These are phyloP conservation scores for Orussus abietinus DNA, from an alignment of 1,140 invertebrate genomes.

Conservation along the genomic window DNA sequence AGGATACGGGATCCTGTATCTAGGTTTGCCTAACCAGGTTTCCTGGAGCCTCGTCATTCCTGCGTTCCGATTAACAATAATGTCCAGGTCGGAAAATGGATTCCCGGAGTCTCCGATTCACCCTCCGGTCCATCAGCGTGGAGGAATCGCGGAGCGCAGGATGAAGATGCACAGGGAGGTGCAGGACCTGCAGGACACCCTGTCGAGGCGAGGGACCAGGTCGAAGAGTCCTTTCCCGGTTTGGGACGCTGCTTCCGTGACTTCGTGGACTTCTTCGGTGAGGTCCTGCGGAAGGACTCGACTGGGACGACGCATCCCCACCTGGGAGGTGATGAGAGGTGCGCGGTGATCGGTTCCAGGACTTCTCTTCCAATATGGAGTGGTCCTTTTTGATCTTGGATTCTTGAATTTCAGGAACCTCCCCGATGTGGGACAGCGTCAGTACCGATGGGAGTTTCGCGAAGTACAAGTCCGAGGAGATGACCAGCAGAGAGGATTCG, in stretches of 20 bases:
- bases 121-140: constrained; percentile 19
- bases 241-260: constrained; percentile 31
- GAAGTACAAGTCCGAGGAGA: constrained; percentile 27
- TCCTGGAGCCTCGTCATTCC: no score
- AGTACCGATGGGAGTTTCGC: constrained; percentile 24
- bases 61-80: no score
- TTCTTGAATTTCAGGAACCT: no score
- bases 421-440: constrained; percentile 25
- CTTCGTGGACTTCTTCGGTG: constrained; percentile 32
- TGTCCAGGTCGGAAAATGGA: no score
- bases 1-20: no score
- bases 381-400: no score
- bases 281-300: constrained; percentile 26
- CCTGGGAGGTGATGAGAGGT: constrained; percentile 36
- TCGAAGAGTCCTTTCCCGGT: constrained; percentile 22
- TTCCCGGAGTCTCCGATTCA: no score
- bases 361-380: no score
- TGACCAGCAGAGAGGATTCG: constrained; percentile 32
- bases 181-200: constrained; percentile 34
- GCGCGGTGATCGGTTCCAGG: no score
- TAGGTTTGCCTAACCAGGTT: no score
- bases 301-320: constrained; percentile 18
- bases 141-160: constrained; percentile 33
- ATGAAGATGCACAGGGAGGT: constrained; percentile 33
- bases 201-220: constrained; percentile 28